Evolutionary conservation across 2,888 invertebrate genomes (phyloP), one percentile per base, ranked within the genome.

Genomic region (Clitarchus hookeri): DNA sequence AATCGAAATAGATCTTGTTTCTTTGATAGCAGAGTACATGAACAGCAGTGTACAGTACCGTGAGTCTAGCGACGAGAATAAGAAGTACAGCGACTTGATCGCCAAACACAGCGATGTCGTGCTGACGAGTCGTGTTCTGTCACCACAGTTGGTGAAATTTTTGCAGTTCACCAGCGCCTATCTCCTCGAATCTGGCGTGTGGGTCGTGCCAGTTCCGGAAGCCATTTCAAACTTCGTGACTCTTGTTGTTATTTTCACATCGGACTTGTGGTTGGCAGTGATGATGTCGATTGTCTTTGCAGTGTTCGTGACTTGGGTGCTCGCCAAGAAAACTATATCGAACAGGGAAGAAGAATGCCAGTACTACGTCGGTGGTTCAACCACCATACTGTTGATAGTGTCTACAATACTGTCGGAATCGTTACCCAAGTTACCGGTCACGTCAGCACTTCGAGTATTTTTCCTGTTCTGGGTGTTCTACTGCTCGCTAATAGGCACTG

Each of bases 391-490:
- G 8, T 65, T 65, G n/a, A 27, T 82, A 19, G 13, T 27, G 36
- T 82, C 82, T 12, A 82, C 82, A 26, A 27, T 82, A 23, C 82
- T 82, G 13, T 23, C 36, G 19, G 82, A 82, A 27, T 82, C 82
- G 19, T 16, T 82, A 12, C 36, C 44, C 2, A 82, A 44, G 44
- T 26, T 36, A 3, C 82, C 82, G n/a, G 44, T 27, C 23, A 26
- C 82, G 12, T 8, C 82, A 19, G 13, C 82, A 2, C 44, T 82
- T 16, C 82, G 82, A 6, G 36, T 23, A 8, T 82, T 82, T 26
- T 82, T 36, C 36, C 27, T 82, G 19, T 36, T 82, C 19, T 82
- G 82, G 82, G 82, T 82, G 82, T 82, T 82, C 82, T 82, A 82
- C n/a, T 82, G 82, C 44, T 13, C 23, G 13, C 3, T 36, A 26